Percentiles rank a stretch among this genome's conserved stretches.
Conservation (phyloP, 2,113 vertebrate genomes). For the Trichomycterus rosablanca region DNA sequence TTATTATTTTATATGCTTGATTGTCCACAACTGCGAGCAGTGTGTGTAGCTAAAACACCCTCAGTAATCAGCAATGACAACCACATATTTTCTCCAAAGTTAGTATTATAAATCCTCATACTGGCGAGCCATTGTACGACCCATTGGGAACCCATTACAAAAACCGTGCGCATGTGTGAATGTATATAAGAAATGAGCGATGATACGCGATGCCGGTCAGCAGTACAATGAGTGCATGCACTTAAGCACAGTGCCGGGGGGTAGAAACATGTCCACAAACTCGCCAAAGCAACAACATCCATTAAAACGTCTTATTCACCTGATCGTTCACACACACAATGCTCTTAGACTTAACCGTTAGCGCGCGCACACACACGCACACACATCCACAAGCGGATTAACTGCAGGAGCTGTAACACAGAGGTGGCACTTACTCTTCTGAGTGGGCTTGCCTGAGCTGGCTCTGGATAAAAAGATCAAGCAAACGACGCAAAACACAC, state of each 20-base stretch:
- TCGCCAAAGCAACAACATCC: conserved; percentile 31
- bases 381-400: conserved; percentile 36
- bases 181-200: conserved; percentile 13
- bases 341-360: conserved; percentile 27
- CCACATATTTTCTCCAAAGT: too few species aligned
- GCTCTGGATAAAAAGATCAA: conserved; percentile 92
- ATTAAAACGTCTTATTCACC: conserved; percentile 49
- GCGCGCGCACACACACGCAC: conserved; percentile 22
- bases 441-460: conserved; percentile 92
- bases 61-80: too few species aligned
- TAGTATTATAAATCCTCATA: too few species aligned
- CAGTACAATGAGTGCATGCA: conserved; percentile 68
- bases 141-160: too few species aligned
- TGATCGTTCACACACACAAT: conserved; percentile 41
- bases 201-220: conserved; percentile 1
- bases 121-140: too few species aligned
- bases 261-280: conserved; percentile 10
- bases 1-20: too few species aligned
- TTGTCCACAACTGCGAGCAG: too few species aligned
- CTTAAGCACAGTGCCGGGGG: conserved; percentile 53
- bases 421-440: conserved; percentile 94
- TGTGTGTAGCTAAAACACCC: too few species aligned
- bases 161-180: too few species aligned
- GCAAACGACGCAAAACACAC: conserved; percentile 64
- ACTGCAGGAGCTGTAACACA: conserved; percentile 51